Conservation (phyloP, 1,140 invertebrate genomes). For the Trachymyrmex septentrionalis region DNA sequence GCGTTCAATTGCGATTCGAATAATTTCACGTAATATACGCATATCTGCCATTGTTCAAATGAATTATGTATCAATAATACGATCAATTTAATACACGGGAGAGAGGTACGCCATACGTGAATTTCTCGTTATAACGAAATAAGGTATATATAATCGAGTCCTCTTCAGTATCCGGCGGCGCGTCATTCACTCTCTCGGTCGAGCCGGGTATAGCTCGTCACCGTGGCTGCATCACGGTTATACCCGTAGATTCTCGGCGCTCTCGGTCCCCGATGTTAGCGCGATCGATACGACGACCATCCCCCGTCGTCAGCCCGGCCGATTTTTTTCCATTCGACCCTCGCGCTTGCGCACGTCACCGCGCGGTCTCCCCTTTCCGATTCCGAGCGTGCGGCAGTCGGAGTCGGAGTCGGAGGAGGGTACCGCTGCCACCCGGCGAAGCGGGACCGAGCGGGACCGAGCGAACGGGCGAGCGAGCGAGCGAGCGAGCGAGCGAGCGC, state of each 20-base stretch:
- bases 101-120: background rate
- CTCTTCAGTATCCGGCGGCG: constrained; percentile 12
- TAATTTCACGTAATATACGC: background rate
- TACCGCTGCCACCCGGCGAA: constrained; percentile 63
- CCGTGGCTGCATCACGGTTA: constrained; percentile 62
- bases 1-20: constrained; percentile 15
- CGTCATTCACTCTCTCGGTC: constrained; percentile 24
- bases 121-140: background rate
- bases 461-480: background rate
- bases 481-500: no score
- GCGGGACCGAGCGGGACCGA: constrained; percentile 45
- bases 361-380: constrained; percentile 59
- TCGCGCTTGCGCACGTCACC: constrained; percentile 79
- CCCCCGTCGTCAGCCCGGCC: constrained; percentile 77
- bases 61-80: constrained; percentile 38
- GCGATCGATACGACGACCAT: constrained; percentile 85
- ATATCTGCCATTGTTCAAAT: background rate
- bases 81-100: background rate
- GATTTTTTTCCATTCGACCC: constrained; percentile 84
- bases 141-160: constrained; percentile 7
- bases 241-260: constrained; percentile 67
- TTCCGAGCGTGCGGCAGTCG: constrained; percentile 27
- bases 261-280: constrained; percentile 80
- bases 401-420: constrained; percentile 28
- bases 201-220: constrained; percentile 47